Evolutionary conservation across 2,797 vertebrate species (phyloP).

Genomic region (Tangara arthus): DNA sequence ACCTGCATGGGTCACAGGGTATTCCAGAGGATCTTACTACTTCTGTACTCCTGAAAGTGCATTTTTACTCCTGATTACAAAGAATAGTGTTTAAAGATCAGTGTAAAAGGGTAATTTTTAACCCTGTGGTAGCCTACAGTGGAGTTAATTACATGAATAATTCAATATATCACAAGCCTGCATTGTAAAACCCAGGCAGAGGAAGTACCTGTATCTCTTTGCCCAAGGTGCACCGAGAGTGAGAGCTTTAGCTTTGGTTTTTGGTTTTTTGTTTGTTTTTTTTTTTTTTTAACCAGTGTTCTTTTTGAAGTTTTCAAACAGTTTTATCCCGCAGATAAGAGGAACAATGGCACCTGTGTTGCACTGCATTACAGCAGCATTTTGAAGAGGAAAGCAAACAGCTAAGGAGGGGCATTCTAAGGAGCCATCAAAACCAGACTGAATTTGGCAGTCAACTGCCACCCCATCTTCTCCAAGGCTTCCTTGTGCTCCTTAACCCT

Average conservation of each 20-base stretch:
- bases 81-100: conserved; percentile 15
- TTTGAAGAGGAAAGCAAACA: conserved; percentile 48
- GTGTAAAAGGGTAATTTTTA: conserved; percentile 45
- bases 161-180: conserved; percentile 8
- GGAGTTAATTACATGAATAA: conserved; percentile 12
- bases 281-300: neutral
- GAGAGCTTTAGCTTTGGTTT: neutral
- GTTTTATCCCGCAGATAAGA: conserved; percentile 46
- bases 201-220: conserved; percentile 12
- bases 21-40: neutral
- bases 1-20: neutral
- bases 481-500: neutral
- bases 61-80: neutral
- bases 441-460: neutral
- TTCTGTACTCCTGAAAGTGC: neutral
- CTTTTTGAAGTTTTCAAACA: conserved; percentile 60
- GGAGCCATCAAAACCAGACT: neutral
- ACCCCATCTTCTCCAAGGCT: neutral
- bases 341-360: conserved; percentile 61
- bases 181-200: conserved; percentile 15
- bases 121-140: neutral
- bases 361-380: neutral
- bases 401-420: neutral
- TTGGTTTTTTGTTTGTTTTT: neutral
- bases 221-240: neutral